Base-by-base conservation (phyloP, 2,888 invertebrate species). In the Rotaria socialis region DNA sequence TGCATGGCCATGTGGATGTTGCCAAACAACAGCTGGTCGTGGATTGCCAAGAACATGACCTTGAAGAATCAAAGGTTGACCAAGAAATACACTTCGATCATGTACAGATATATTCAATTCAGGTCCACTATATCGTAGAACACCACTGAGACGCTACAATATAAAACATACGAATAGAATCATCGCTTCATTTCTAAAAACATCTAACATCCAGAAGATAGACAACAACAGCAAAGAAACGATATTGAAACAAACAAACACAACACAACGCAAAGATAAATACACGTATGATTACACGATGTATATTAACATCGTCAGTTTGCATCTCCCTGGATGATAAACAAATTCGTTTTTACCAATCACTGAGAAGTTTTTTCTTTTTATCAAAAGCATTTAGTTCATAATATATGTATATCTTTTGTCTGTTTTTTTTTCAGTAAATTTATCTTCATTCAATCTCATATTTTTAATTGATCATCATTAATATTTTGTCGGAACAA, bases 81-180 rank as follows among this genome's bases (percentile, higher is more conserved):
- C 47, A 47, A 80, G 43, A 47, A 80, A 47, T n/a, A 80, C 5
- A 14, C 1, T 80, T 43, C 47, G 19, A 2, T 80, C 80, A 47
- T 80, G 80, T 11, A 47, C 24, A 43, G 80, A 47, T 43, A 80
- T n/a, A 24, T 24, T 80, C 8, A 80, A 80, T 80, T 80, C 80
- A 47, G 80, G 80, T 24, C 47, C 47, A 80, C 24, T n/a, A 47
- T 80, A n/a, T 10, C 47, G 80, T 47, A 47, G 47, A 80, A 47
- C 24, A 80, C 80, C 47, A 80, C 80, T 80, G 16, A 22, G 85
- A 94, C 93, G 88, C 94, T 94, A 90, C 10, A 88, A 88, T 35
- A 86, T 10, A 14, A 84, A 10, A 35, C 16, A 35, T 35, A 67
- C 35, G 67, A 67, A 67, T 67, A 41, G 19, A 41, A 67, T 50